Conservation (phyloP, 1,140 invertebrate genomes). For the Myzus persicae region DNA sequence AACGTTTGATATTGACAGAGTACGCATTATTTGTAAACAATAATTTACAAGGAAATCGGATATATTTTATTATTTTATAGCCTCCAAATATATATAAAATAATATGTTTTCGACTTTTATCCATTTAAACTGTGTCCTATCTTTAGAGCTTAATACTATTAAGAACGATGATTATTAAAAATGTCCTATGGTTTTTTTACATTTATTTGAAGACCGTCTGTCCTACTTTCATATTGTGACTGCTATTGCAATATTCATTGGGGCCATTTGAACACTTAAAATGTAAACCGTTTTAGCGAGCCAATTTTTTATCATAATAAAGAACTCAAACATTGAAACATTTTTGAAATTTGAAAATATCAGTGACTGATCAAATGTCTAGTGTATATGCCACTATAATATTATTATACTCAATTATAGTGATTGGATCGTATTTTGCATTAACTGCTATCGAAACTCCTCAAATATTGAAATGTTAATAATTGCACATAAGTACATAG, state of each 20-base stretch:
- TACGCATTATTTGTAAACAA: background rate
- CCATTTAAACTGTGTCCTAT: background rate
- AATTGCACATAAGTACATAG: no score
- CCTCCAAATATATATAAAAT: background rate
- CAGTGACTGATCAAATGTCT: background rate
- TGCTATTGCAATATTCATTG: background rate
- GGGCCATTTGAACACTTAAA: background rate
- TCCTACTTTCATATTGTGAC: background rate
- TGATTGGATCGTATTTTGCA: background rate
- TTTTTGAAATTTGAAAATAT: background rate
- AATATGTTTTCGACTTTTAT: constrained; percentile 13
- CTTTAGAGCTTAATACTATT: background rate
- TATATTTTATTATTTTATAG: background rate
- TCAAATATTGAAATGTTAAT: background rate
- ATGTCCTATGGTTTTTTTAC: background rate
- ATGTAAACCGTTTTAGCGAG: background rate
- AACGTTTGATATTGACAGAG: background rate
- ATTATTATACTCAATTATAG: background rate
- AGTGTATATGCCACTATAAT: background rate
- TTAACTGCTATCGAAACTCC: background rate
- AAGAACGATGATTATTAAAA: constrained; percentile 10
- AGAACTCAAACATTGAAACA: background rate
- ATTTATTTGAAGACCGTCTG: background rate
- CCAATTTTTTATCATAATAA: background rate
- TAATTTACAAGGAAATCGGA: background rate